phyloP scores from a whole-genome alignment of 2,888 invertebrate genomes.

The Trichopoda pennipes region DNA sequence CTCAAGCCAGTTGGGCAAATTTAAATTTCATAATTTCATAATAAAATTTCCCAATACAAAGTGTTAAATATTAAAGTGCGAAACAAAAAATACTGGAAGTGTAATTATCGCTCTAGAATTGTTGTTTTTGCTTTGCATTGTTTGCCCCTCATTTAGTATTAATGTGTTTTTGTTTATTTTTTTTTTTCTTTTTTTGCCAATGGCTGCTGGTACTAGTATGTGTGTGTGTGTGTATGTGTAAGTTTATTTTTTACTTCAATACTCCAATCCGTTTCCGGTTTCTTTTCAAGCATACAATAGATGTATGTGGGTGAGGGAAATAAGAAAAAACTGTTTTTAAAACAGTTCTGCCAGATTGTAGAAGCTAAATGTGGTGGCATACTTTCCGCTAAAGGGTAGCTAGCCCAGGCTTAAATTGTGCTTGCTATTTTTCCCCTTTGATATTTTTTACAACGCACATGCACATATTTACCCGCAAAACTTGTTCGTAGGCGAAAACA shows the following conservation, averaged over 20 bases:
- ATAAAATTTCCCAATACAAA: slow-evolving; percentile 34
- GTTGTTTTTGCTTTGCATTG: background rate
- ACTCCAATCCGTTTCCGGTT: slow-evolving; percentile 62
- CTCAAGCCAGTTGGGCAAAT: slow-evolving; percentile 21
- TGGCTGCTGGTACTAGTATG: background rate
- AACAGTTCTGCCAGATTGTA: slow-evolving; percentile 22
- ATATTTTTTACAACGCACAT: background rate
- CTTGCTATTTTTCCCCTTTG: slow-evolving; percentile 8
- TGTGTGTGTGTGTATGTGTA: background rate
- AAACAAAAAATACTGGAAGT: background rate
- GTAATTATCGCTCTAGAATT: slow-evolving; percentile 20
- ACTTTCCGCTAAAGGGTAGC: slow-evolving; percentile 2
- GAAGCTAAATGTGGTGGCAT: slow-evolving; percentile 8
- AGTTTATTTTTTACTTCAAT: slow-evolving; percentile 3
- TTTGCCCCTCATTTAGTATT: slow-evolving; percentile 2
- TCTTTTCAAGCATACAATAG: slow-evolving; percentile 10
- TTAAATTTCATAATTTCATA: slow-evolving; percentile 55
- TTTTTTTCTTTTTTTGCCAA: slow-evolving; percentile 11
- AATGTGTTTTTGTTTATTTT: background rate
- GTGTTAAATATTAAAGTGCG: slow-evolving; percentile 39
- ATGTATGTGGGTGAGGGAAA: slow-evolving; percentile 3
- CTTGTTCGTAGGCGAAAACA: slow-evolving; percentile 39
- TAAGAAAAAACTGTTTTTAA: slow-evolving; percentile 22
- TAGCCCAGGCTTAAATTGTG: slow-evolving; percentile 5
- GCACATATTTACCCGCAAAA: background rate